Conservation (phyloP, 2,113 vertebrate species). For the Nannobrachium achirus region DNA sequence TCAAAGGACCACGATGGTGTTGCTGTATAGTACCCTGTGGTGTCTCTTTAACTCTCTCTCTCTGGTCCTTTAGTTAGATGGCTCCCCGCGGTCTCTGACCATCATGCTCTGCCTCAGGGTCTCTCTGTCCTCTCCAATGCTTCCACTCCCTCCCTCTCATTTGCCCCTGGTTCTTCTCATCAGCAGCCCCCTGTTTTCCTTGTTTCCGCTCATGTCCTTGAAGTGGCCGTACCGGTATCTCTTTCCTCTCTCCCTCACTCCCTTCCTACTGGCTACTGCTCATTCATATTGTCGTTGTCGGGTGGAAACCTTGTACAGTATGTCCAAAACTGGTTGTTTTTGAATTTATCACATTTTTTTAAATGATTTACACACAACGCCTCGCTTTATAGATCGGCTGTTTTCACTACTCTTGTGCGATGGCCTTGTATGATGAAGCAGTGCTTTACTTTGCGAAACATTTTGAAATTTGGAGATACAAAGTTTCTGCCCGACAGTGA, state of each 20-base stretch:
- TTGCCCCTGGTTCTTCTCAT: conserved; percentile 39
- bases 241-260: neutral
- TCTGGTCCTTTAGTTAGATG: conserved; percentile 65
- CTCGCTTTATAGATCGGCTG: no score
- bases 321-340: no score
- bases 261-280: neutral
- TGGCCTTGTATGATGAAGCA: no score
- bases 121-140: conserved; percentile 55
- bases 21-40: conserved; percentile 52
- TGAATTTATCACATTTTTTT: no score
- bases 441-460: no score
- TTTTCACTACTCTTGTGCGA: no score
- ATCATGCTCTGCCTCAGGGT: conserved; percentile 64
- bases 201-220: conserved; percentile 56
- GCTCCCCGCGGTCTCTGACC: conserved; percentile 64
- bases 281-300: conserved; percentile 15
- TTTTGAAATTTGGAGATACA: no score
- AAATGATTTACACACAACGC: no score
- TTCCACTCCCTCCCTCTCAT: conserved; percentile 27
- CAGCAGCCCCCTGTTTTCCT: conserved; percentile 44
- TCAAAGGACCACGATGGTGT: conserved; percentile 47
- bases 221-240: conserved; percentile 56
- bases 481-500: no score
- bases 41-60: conserved; percentile 49
- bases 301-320: no score